These are phyloP conservation scores for Calycopis cecrops DNA, from an alignment of 1,140 invertebrate genomes.

Conservation along the genomic window DNA sequence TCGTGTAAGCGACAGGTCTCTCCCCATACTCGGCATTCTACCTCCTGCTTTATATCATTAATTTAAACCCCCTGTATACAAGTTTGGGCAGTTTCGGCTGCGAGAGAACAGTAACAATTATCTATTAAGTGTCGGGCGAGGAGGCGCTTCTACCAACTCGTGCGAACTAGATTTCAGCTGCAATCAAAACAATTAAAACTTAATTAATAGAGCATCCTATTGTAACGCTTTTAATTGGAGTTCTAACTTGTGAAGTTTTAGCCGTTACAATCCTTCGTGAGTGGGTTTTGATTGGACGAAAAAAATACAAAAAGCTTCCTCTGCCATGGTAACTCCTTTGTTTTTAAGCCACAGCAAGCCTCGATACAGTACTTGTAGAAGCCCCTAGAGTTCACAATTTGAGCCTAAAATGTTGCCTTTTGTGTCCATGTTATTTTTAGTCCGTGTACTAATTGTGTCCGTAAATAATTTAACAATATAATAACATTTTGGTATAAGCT, in stretches of 20 bases:
- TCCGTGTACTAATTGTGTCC: no score
- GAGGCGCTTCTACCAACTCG: no score
- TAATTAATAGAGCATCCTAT: not conserved
- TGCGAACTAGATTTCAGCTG: not conserved
- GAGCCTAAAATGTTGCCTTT: not conserved
- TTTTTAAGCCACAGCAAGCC: not conserved
- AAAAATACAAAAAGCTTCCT: not conserved
- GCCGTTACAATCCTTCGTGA: not conserved
- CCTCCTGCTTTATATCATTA: not conserved
- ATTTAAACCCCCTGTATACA: not conserved
- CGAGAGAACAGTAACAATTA: not conserved
- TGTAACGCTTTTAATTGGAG: constrained; percentile 3
- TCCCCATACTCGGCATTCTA: no score
- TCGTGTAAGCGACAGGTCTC: no score
- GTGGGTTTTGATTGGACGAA: not conserved
- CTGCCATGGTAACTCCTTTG: not conserved
- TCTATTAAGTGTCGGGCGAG: not conserved
- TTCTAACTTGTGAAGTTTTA: not conserved
- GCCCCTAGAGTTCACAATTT: not conserved
- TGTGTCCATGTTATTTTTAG: no score
- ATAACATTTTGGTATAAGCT: not conserved
- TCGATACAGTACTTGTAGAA: no score
- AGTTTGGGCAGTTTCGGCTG: not conserved
- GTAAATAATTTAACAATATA: not conserved
- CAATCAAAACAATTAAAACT: constrained; percentile 8